phyloP scores from a whole-genome alignment of 2,113 vertebrate genomes.

The Sprattus sprattus region DNA sequence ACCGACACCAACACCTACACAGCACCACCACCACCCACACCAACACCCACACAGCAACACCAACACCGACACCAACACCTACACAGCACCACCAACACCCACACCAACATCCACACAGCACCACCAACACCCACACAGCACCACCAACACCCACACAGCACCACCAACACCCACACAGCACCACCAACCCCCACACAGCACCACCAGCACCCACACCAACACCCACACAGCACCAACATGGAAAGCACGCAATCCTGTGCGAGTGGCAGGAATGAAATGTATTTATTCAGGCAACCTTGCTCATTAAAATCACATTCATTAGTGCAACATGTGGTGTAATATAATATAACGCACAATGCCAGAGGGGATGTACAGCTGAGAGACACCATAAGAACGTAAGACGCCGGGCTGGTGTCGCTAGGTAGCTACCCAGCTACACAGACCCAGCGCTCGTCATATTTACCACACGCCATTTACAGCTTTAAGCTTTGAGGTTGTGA shows the following conservation, averaged over 20 bases:
- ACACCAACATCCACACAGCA: conserved; percentile 19
- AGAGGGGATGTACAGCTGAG: background rate
- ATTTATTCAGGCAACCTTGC: conserved; percentile 17
- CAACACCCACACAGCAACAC: conserved; percentile 23
- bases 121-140: conserved; percentile 25
- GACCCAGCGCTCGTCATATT: background rate
- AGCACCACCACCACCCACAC: conserved; percentile 27
- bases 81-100: conserved; percentile 29
- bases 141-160: conserved; percentile 25
- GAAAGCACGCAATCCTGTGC: conserved; percentile 18
- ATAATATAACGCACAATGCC: background rate
- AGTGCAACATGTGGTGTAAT: background rate
- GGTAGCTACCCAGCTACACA: background rate
- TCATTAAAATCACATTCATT: conserved; percentile 27
- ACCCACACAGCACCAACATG: conserved; percentile 26
- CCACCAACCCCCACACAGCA: conserved; percentile 25
- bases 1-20: conserved; percentile 20
- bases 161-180: conserved; percentile 25
- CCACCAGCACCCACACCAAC: no score
- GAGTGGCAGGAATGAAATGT: conserved; percentile 38
- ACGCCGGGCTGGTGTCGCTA: background rate
- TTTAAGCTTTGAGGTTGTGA: background rate
- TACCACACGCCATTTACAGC: background rate
- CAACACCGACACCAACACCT: conserved; percentile 16
- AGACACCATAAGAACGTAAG: no score